Evolutionary conservation across 2,113 vertebrate genomes (phyloP).

Genomic region (Azemiops feae): DNA sequence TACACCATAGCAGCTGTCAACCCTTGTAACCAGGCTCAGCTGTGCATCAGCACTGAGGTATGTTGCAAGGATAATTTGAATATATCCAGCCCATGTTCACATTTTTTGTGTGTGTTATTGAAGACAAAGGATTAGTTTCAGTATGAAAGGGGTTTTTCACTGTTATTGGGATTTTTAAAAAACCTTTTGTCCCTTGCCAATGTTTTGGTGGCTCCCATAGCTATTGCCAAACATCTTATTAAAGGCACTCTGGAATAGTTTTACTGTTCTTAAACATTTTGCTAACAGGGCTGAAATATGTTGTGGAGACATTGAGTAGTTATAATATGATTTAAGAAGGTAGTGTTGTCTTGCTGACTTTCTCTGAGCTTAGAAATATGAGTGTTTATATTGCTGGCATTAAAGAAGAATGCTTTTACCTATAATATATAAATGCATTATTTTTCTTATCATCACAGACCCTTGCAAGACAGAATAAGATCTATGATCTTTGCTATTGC

Average conservation of each 20-base stretch:
- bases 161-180: neutral
- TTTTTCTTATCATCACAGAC: neutral
- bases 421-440: neutral
- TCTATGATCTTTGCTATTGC: neutral
- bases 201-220: neutral
- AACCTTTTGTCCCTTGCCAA: neutral
- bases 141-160: neutral
- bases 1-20: neutral
- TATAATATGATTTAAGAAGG: neutral
- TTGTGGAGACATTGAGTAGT: neutral
- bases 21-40: neutral
- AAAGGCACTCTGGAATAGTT: neutral
- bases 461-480: neutral
- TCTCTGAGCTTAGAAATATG: neutral
- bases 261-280: neutral
- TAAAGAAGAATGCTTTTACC: neutral
- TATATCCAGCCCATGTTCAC: neutral
- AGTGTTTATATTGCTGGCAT: neutral
- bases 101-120: neutral
- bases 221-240: too few species aligned
- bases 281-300: neutral
- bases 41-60: neutral
- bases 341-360: neutral
- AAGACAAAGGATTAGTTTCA: neutral
- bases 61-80: neutral